Evolutionary conservation across 92 coral and sea anemone genomes (phyloP), one percentile per base, ranked within the genome.

Genomic region (Heteractis magnifica): DNA sequence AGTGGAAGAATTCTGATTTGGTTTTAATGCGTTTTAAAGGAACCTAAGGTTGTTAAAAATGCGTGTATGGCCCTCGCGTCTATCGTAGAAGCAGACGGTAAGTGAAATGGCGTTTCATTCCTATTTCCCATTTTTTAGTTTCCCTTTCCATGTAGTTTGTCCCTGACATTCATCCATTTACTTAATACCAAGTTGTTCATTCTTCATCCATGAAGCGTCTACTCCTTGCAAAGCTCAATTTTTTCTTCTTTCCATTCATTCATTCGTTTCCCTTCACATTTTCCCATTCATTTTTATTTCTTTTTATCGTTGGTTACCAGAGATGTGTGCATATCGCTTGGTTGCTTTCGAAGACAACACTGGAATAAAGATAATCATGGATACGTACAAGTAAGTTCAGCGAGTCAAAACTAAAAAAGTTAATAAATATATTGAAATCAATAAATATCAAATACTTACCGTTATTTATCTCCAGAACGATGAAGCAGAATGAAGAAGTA

Each of bases 1-100:
- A 68, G 23, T 64, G 0, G 2, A 18, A 76, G 8, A n/a, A 76
- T 77, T 18, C 10, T 51, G 15, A 12, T n/a, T 79, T 52, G 15
- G n/a, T 52, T 72, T 49, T 34, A 52, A 0, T 81, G 50, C 56
- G 60, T 59, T 77, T 55, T 81, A 2, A 82, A 97, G 99, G 99
- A 94, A 74, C 80, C 94, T 2, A 97, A 94, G 82, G 97, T 97
- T 18, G 89, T 94, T 48, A 97, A 97, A 82, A 97, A 97, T 77
- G 99, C 99, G 23, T 97, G 99, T 75, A 97, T 97, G 99, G 99
- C 99, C 10, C 82, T 97, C 18, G 99, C 99, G 53, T 94, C 98
- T 75, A 94, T 97, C 56, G 94, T 97, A 4, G 99, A 97, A 80
- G 99, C 97, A 51, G 89, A 92, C 84, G 99, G 99, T 97, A 75